These are phyloP conservation scores for Portunus trituberculatus DNA, from an alignment of 1,140 invertebrate genomes.

Conservation along the genomic window DNA sequence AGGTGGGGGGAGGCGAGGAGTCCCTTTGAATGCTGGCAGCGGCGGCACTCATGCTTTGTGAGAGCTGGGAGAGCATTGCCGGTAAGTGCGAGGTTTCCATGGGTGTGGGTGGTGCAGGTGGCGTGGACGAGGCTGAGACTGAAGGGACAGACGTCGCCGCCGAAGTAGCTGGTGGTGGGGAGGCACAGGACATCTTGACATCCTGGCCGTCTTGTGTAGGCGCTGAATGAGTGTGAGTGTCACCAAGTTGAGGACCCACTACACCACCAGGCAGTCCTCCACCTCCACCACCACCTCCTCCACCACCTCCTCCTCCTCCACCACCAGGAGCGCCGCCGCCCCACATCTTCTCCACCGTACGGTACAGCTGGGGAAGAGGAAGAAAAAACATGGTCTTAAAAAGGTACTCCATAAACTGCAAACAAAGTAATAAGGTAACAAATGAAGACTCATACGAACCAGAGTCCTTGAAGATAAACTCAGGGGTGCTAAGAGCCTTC, in stretches of 20 bases:
- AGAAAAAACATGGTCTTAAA: not conserved
- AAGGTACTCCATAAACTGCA: not conserved
- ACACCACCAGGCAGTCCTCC: constrained; percentile 46
- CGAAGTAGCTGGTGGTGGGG: constrained; percentile 36
- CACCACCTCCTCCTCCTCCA: constrained; percentile 55
- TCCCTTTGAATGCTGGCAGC: constrained; percentile 58
- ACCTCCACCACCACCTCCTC: not conserved
- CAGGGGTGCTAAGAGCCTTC: not conserved
- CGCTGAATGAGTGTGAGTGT: constrained; percentile 27
- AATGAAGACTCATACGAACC: not conserved
- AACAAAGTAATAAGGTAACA: constrained; percentile 52
- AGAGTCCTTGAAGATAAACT: constrained; percentile 29
- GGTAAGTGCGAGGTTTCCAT: constrained; percentile 73
- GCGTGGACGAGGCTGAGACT: constrained; percentile 34
- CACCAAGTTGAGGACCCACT: not conserved
- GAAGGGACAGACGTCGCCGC: constrained; percentile 37
- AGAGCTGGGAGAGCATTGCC: constrained; percentile 71
- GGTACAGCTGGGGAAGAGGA: constrained; percentile 57
- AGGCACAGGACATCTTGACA: constrained; percentile 35
- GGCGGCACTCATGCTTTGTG: constrained; percentile 45
- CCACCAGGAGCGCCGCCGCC: constrained; percentile 53
- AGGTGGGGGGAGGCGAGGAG: constrained; percentile 44
- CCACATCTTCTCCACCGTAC: constrained; percentile 70
- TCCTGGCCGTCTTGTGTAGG: constrained; percentile 49
- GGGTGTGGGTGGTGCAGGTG: constrained; percentile 60